Evolutionary conservation across 1,140 invertebrate genomes (phyloP), one percentile per base, ranked within the genome.

Genomic region (Luehdorfia chinensis): DNA sequence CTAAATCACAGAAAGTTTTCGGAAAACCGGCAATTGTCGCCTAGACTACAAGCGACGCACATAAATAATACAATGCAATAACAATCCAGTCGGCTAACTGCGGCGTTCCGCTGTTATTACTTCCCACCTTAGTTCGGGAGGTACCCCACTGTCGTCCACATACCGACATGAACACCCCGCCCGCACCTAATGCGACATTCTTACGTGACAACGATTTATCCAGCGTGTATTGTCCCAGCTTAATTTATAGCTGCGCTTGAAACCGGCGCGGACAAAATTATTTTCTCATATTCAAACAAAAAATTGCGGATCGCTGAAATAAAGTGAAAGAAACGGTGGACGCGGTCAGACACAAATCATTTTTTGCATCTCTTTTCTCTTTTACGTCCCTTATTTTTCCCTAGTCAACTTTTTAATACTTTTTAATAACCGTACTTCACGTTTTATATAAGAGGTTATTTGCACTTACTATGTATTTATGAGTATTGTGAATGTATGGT

Each of bases 121-220:
- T 66, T 47, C 59, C 59, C 60, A 59, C 55, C 57, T 51, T 47
- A 27, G 12, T 7, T 37, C 33, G 43, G 36, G 12, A 30, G 39
- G 34, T 25, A 34, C 37, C 23, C 44, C 46, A 30, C n/a, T 46
- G 19, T 32, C 55, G 41, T 18, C 46, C 47, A 27, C 25, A 18
- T 18, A 15, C 39, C 43, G 31, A 33, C 39, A 11, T 9, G 18
- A 39, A 25, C 37, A 11, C 9, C 41, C 37, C 33, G 46, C 53
- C 34, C 59, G 25, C 46, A 61, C 61, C 67, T 75, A 73, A 75
- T 77, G 70, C 72, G 68, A 76, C 72, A 76, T 77, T 80, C 76
- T 80, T 77, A 80, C 70, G 74, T 80, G 76, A 80, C 77, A 78
- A 78, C 75, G 75, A 81, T 81, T 78, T 81, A 81, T 81, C 75